Base-by-base conservation (phyloP, 2,888 invertebrate genomes). In the Spilosoma lubricipeda region DNA sequence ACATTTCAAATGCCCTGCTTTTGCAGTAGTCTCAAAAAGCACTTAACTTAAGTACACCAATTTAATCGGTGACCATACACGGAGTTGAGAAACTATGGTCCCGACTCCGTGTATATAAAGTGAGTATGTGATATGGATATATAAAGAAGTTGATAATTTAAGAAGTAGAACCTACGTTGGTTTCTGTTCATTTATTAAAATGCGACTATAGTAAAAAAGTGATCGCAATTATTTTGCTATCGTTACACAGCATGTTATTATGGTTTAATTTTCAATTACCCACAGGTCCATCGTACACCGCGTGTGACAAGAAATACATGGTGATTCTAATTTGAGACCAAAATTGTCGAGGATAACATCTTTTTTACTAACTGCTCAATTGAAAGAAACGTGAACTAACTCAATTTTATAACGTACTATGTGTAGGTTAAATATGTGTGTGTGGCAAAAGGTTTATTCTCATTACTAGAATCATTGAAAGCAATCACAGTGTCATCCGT, bases 211-310 rank as follows among this genome's bases (percentile, higher is more conserved):
- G 11, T n/a, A 20, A 56, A 52, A 56, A 56, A 11, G 52, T 0
- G 52, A 23, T 76, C n/a, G 74, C 78, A 74, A 81, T 80, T 78
- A 42, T 82, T 86, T 77, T 77, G 76, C 76, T 82, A 76, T 75
- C 82, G 70, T 83, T 89, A 90, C 87, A 76, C 79, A 87, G 87
- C 84, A 86, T 11, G n/a, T 56, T 56, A n/a, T 23, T 88, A 87
- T 88, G 90, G 91, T 93, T 92, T 91, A 90, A 90, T 91, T 91
- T 91, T 90, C 92, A 92, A 92, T 91, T 91, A 88, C 2, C 2
- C 3, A 33, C 86, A 76, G 77, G 77, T 86, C 88, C 39, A 11
- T 0, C 91, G 91, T 88, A 90, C 84, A 85, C 83, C 69, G 90
- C 84, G 81, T 86, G 30, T 15, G 42, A 42, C 27, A 18, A 20